Base-by-base conservation (phyloP, 2,797 vertebrate species). In the Euthynnus affinis region DNA sequence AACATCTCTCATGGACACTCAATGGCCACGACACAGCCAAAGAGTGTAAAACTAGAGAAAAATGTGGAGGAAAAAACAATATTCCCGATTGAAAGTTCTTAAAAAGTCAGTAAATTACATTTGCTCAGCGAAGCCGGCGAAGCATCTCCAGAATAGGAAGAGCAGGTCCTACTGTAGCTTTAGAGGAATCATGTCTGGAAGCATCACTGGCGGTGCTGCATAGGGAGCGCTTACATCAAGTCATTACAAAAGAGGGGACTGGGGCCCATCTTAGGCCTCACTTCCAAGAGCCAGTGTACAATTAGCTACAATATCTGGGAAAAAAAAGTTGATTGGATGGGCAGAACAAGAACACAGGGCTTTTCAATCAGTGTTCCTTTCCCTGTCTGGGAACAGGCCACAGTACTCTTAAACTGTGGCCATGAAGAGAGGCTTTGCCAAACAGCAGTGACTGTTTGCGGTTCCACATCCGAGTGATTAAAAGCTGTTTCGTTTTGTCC, bases 151-250 rank as follows among this genome's bases (percentile, higher is more conserved):
- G 20, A 29, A 53, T 0, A 59, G 55, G 46, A 68, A 23, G 6
- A 64, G 22, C 18, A 29, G 17, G 29, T 74, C 42, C 52, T 27
- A 10, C 52, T 23, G 57, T n/a, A 42, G 42, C 25, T 49, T 23
- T 34, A 42, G 52, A 60, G 14, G 5, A 71, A 62, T 2, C 25
- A 3, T 9, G 20, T 76, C 64, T 12, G 6, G 48, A 53, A 14
- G 13, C 32, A 55, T 29, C 27, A 15, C 37, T 4, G 69, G 53
- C 9, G 7, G 17, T 8, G 5, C 29, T 42, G 53, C 55, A 55
- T 3, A 9, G 23, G 62, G 65, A 63, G 55, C 29, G 23, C 32
- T 76, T 22, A 22, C 12, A 74, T 55, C 20, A 70, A 72, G 62
- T 65, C 65, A 32, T 20, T 42, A 66, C 23, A 72, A 23, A 37